Conservation (phyloP, 1,140 invertebrate species). For the Arion vulgaris region DNA sequence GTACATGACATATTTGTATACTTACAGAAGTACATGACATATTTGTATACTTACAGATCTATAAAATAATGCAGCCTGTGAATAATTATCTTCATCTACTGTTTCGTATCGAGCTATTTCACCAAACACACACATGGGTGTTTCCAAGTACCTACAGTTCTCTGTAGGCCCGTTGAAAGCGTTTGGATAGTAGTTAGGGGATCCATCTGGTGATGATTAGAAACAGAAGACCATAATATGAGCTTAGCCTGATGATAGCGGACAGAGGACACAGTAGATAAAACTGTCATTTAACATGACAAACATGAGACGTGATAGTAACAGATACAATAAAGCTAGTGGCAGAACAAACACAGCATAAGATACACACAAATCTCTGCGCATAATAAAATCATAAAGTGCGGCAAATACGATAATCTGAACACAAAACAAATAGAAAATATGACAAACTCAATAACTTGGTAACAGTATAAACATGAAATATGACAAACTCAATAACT, state of each 20-base stretch:
- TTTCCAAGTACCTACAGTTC: slow-evolving; percentile 60
- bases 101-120: slow-evolving; percentile 83
- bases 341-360: too few relatives aligned
- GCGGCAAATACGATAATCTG: too few relatives aligned
- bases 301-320: neutral
- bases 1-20: too few relatives aligned
- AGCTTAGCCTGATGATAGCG: neutral
- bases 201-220: slow-evolving; percentile 80
- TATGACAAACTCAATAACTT: too few relatives aligned
- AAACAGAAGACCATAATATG: too few relatives aligned
- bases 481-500: too few relatives aligned
- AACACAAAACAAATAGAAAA: too few relatives aligned
- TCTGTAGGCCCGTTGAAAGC: slow-evolving; percentile 87
- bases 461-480: too few relatives aligned
- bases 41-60: slow-evolving; percentile 77
- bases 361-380: too few relatives aligned
- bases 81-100: slow-evolving; percentile 89
- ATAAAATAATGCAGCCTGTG: slow-evolving; percentile 87
- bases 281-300: neutral
- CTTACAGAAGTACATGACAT: too few relatives aligned
- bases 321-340: too few relatives aligned
- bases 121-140: slow-evolving; percentile 69
- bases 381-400: too few relatives aligned
- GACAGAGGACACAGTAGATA: neutral
- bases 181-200: slow-evolving; percentile 97